A percentile compares a stretch with the other conserved stretches of the same genome.
These are phyloP conservation scores for Diplodus puntazzo DNA, from an alignment of 2,797 vertebrate genomes.

Conservation along the genomic window DNA sequence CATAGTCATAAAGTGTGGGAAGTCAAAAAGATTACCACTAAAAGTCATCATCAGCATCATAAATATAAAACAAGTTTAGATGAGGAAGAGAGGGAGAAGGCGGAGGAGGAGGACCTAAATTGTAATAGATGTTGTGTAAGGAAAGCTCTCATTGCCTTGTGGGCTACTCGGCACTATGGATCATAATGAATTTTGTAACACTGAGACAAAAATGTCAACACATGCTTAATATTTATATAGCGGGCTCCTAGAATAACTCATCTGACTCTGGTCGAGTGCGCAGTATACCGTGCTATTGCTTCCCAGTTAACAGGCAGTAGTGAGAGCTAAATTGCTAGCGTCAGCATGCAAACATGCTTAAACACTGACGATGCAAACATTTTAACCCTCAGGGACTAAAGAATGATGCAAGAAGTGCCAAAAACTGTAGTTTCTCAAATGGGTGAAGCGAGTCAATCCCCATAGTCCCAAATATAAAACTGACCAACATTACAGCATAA, in stretches of 20 bases:
- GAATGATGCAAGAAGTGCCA: too few relatives aligned
- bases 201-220: constrained; percentile 8
- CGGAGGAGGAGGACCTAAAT: constrained; percentile 38
- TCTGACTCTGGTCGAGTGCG: background rate
- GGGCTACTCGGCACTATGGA: constrained; percentile 2
- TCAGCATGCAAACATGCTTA: background rate
- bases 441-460: too few relatives aligned
- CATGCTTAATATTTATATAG: constrained; percentile 16
- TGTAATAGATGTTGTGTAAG: constrained; percentile 56
- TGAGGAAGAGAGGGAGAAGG: constrained; percentile 36
- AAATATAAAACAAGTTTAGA: constrained; percentile 64
- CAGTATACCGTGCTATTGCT: background rate
- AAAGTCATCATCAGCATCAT: constrained; percentile 81
- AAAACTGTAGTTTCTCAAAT: too few relatives aligned
- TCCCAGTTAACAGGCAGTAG: background rate
- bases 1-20: constrained; percentile 75
- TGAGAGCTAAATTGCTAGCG: background rate
- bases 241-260: background rate
- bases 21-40: constrained; percentile 78
- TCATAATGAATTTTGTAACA: constrained; percentile 27
- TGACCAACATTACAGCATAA: too few relatives aligned
- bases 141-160: constrained; percentile 25
- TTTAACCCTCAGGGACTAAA: background rate
- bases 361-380: background rate
- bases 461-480: too few relatives aligned